Evolutionary conservation across 23 tunicate genomes (phyloP), one percentile per base, ranked within the genome.

Genomic region (Clavelina lepadiformis): DNA sequence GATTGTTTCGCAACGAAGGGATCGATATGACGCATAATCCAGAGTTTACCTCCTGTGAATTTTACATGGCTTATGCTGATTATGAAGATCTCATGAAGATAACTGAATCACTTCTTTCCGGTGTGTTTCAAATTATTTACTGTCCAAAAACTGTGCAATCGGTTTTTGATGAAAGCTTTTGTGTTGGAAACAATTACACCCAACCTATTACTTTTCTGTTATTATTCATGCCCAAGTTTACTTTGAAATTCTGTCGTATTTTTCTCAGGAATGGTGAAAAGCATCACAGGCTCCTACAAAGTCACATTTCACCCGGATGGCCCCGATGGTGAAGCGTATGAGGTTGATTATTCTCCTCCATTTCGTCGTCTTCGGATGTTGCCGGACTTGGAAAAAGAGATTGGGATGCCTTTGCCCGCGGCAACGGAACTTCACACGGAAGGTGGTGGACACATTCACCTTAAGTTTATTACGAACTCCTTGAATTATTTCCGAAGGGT

Each of bases 51-150:
- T 79, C 98, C 37, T 93, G 98, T 46, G 98, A 93, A 61, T 93
- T 93, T 51, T 93, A 93, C 79, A 93, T 93, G 98, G 98, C 98
- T 13, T 93, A 93, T 49, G 98, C 98, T 28, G 98, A 93, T 74
- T 85, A 85, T 51, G 88, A 93, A 46, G 98, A 93, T 44, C 36
- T 93, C 3, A 93, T 93, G 79, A 68, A 34, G 46, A 85, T 93
- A 30, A 72, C 98, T 19, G 98, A 93, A 54, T 56, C 65, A 19
- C 66, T 93, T 0, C 19, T 93, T 25, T 93, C 98, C 27, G 98
- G 98, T 47, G 37, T 45, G 75, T 11, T 41, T 11, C 11, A 11
- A 41, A 11, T 41, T 41, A 15, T 41, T 41, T 41, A 11, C 15
- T 11, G 49, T 41, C 11, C 49, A 11, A 11, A 41, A 41, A 11